Conservation (phyloP, 2,113 vertebrate genomes). For the Pholis gunnellus region DNA sequence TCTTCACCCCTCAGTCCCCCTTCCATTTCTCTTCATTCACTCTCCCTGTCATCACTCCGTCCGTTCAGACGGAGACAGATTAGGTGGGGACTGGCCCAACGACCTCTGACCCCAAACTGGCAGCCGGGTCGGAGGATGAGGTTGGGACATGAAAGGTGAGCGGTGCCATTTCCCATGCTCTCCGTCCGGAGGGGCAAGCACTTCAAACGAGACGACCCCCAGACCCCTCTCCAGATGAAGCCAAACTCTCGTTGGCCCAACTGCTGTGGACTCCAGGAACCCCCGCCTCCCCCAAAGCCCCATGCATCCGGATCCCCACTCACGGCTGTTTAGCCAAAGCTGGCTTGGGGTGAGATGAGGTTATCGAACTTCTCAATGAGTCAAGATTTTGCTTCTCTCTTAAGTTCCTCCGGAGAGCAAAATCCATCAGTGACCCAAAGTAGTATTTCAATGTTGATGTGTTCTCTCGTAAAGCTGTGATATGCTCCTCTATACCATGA, state of each 20-base stretch:
- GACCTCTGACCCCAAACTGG: conserved; percentile 61
- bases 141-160: conserved; percentile 68
- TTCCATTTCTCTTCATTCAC: conserved; percentile 26
- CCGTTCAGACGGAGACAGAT: conserved; percentile 66
- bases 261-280: conserved; percentile 52
- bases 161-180: conserved; percentile 75
- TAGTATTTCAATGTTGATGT: conserved; percentile 28
- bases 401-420: conserved; percentile 35
- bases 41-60: conserved; percentile 45
- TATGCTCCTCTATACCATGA: not conserved
- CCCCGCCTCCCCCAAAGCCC: conserved; percentile 52
- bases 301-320: conserved; percentile 64
- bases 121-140: conserved; percentile 63
- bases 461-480: conserved; percentile 13
- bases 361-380: conserved; percentile 68
- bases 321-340: conserved; percentile 72
- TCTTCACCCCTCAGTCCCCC: conserved; percentile 33
- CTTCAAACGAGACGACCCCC: conserved; percentile 75
- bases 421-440: conserved; percentile 46
- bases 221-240: conserved; percentile 67
- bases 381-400: conserved; percentile 31
- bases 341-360: conserved; percentile 74
- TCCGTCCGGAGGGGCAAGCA: conserved; percentile 62
- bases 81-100: conserved; percentile 43
- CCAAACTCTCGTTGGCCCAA: conserved; percentile 58